Conservation (phyloP, 2,888 invertebrate species). For the Lacanobia wlatinum region DNA sequence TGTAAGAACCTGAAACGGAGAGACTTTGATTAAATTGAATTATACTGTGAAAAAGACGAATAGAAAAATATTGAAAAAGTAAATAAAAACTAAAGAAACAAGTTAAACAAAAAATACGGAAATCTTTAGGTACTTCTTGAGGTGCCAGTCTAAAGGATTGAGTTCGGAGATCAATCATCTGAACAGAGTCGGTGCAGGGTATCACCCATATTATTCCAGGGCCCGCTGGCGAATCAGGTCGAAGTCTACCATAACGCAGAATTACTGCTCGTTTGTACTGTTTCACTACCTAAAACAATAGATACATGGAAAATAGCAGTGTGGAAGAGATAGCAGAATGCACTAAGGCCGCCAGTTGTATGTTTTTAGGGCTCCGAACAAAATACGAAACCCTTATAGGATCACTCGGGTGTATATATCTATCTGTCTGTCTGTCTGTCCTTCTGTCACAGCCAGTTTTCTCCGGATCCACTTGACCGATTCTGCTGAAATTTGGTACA, state of each 20-base stretch:
- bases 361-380: too few species aligned
- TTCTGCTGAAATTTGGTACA: too few species aligned
- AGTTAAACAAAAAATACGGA: background rate
- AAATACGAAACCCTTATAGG: too few species aligned
- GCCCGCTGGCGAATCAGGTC: conserved; percentile 86
- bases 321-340: too few species aligned
- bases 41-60: background rate
- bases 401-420: too few species aligned
- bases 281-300: conserved; percentile 82
- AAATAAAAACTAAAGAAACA: background rate
- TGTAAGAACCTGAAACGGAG: conserved; percentile 88
- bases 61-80: background rate
- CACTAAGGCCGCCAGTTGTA: too few species aligned
- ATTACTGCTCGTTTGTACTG: conserved; percentile 90
- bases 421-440: too few species aligned
- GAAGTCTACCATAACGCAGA: conserved; percentile 89
- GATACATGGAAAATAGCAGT: background rate
- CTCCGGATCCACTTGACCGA: too few species aligned
- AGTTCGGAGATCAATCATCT: conserved; percentile 96
- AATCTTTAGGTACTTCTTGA: conserved; percentile 93
- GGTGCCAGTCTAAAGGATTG: conserved; percentile 98
- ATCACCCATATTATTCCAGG: conserved; percentile 97
- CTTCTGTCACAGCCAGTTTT: too few species aligned
- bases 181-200: conserved; percentile 96
- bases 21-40: background rate